phyloP scores from a whole-genome alignment of 2,888 invertebrate genomes.

The Aproaerema taeniolella region DNA sequence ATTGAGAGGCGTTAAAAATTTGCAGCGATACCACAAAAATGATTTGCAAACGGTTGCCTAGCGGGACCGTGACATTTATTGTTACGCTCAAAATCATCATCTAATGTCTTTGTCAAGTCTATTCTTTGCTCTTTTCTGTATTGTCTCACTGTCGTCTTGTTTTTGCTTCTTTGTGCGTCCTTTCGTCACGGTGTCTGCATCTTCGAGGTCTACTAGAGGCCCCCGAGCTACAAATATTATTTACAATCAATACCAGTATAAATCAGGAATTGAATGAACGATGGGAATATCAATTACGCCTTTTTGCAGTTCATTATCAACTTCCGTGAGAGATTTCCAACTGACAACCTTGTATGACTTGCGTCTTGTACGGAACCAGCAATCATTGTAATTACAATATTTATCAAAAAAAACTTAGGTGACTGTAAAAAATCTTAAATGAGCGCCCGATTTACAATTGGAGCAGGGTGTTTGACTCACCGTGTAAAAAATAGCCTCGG shows the following conservation, averaged over 20 bases:
- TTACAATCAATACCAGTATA: constrained; percentile 19
- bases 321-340: constrained; percentile 29
- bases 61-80: constrained; percentile 1
- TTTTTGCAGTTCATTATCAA: constrained; percentile 22
- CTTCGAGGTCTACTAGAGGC: constrained; percentile 49
- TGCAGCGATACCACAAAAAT: too few relatives aligned
- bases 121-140: constrained; percentile 4
- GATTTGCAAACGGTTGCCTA: too few relatives aligned
- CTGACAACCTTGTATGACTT: constrained; percentile 14
- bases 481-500: constrained; percentile 38
- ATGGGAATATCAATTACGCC: constrained; percentile 11
- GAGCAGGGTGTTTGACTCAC: constrained; percentile 29
- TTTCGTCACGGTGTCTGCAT: constrained; percentile 45
- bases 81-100: neutral
- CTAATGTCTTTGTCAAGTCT: constrained; percentile 7
- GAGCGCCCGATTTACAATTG: constrained; percentile 44
- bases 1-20: too few relatives aligned
- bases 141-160: constrained; percentile 23
- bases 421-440: constrained; percentile 39
- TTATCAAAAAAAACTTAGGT: constrained; percentile 28
- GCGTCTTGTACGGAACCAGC: constrained; percentile 26
- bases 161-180: constrained; percentile 40
- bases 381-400: constrained; percentile 36
- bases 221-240: too few relatives aligned
- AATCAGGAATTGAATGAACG: constrained; percentile 18